Evolutionary conservation across 2,888 invertebrate species (phyloP).

Genomic region (Matsumyia berberina): DNA sequence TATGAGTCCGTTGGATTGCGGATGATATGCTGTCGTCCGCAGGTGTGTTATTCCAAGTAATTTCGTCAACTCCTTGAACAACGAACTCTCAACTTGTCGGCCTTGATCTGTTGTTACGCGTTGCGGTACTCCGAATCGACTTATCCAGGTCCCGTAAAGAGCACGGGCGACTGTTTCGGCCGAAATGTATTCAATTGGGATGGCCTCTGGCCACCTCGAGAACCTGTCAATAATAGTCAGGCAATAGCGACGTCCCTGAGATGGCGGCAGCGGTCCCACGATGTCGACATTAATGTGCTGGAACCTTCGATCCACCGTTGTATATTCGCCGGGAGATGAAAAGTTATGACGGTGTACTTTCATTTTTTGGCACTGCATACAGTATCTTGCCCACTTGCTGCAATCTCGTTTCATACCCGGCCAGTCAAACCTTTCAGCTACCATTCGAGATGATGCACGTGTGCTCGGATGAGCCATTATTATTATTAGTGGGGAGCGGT

Average conservation of each 20-base stretch:
- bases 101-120: constrained; percentile 16
- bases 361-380: too few species aligned
- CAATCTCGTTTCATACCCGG: too few species aligned
- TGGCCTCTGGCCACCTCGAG: constrained; percentile 76
- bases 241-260: constrained; percentile 79
- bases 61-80: constrained; percentile 25
- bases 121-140: constrained; percentile 8
- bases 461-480: too few species aligned
- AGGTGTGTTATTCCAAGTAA: constrained; percentile 10
- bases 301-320: too few species aligned
- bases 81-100: constrained; percentile 3
- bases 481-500: too few species aligned
- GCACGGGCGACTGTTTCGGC: constrained; percentile 55
- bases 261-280: constrained; percentile 82
- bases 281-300: too few species aligned
- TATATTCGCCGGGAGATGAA: too few species aligned
- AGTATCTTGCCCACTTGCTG: too few species aligned
- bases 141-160: constrained; percentile 19
- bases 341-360: too few species aligned
- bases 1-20: constrained; percentile 54
- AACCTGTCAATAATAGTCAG: constrained; percentile 78
- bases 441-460: too few species aligned
- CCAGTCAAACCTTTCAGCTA: too few species aligned
- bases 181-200: constrained; percentile 76
- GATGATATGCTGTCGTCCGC: constrained; percentile 18